phyloP scores from a whole-genome alignment of 2,113 vertebrate genomes.

The Ibidorhyncha struthersii region DNA sequence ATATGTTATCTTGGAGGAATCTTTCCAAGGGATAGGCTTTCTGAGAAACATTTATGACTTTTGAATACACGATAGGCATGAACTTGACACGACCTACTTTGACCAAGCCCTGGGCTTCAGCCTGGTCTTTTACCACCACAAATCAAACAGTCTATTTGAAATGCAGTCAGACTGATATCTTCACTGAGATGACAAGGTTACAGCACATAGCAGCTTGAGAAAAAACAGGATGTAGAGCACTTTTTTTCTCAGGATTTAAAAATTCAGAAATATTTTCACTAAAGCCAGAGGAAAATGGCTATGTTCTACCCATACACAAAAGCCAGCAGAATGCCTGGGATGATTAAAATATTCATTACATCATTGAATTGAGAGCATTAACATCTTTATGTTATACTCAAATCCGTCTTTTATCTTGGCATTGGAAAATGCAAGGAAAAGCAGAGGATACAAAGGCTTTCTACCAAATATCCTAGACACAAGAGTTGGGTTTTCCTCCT shows the following conservation, averaged over 20 bases:
- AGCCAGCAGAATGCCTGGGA: background rate
- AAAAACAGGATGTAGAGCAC: background rate
- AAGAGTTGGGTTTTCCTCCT: background rate
- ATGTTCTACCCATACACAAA: background rate
- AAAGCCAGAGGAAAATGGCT: background rate
- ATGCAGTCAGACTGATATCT: background rate
- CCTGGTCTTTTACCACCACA: constrained; percentile 5
- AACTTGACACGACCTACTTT: constrained; percentile 19
- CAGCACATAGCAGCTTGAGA: background rate
- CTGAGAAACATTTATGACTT: constrained; percentile 38
- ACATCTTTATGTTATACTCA: background rate
- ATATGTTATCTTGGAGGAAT: background rate
- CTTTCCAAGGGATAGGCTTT: constrained; percentile 29
- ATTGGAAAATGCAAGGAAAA: background rate
- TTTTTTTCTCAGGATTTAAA: background rate
- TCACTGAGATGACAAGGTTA: background rate
- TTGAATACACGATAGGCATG: background rate
- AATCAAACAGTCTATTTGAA: background rate
- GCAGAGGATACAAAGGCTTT: background rate
- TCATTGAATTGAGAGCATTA: background rate
- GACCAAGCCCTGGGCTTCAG: constrained; percentile 21
- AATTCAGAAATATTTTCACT: background rate
- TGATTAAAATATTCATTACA: background rate
- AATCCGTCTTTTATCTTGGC: background rate
- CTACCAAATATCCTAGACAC: background rate